Conservation (phyloP, 2,113 vertebrate genomes). For the Lutjanus erythropterus region DNA sequence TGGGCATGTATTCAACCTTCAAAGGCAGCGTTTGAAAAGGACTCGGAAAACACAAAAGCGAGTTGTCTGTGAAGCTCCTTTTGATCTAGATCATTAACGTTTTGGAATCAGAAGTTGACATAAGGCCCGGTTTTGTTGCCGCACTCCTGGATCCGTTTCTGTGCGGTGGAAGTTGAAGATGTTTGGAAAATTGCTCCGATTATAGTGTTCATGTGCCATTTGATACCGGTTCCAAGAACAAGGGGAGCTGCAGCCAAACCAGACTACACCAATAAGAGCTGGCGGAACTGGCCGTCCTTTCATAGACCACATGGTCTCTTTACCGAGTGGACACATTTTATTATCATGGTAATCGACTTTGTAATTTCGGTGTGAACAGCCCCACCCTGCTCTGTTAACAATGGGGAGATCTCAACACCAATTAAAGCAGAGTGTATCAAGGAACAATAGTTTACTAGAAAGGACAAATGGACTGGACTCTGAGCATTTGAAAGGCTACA, state of each 20-base stretch:
- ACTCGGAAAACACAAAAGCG: slow-evolving; percentile 70
- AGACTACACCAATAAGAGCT: slow-evolving; percentile 90
- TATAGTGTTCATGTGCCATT: slow-evolving; percentile 89
- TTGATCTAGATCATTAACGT: slow-evolving; percentile 86
- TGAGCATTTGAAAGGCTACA: neutral
- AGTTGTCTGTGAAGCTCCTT: slow-evolving; percentile 77
- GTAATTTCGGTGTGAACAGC: slow-evolving; percentile 80
- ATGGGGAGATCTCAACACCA: slow-evolving; percentile 53
- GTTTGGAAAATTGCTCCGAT: slow-evolving; percentile 88
- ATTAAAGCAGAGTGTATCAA: slow-evolving; percentile 54
- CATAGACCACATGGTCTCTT: slow-evolving; percentile 91
- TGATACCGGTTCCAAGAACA: slow-evolving; percentile 90
- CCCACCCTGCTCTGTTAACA: slow-evolving; percentile 66
- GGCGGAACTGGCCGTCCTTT: slow-evolving; percentile 91
- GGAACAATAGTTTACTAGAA: slow-evolving; percentile 45
- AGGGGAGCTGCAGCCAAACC: slow-evolving; percentile 90
- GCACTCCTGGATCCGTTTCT: slow-evolving; percentile 85
- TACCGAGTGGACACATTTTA: slow-evolving; percentile 87
- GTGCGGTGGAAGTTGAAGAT: slow-evolving; percentile 87
- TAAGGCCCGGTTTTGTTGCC: slow-evolving; percentile 81
- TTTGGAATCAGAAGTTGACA: slow-evolving; percentile 84
- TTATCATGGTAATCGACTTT: slow-evolving; percentile 92
- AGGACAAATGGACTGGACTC: slow-evolving; percentile 10
- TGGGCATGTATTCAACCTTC: slow-evolving; percentile 74
- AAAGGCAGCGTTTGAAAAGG: slow-evolving; percentile 71